These are phyloP conservation scores for Copsychus sechellarum DNA, from an alignment of 2,113 vertebrate genomes.

Conservation along the genomic window DNA sequence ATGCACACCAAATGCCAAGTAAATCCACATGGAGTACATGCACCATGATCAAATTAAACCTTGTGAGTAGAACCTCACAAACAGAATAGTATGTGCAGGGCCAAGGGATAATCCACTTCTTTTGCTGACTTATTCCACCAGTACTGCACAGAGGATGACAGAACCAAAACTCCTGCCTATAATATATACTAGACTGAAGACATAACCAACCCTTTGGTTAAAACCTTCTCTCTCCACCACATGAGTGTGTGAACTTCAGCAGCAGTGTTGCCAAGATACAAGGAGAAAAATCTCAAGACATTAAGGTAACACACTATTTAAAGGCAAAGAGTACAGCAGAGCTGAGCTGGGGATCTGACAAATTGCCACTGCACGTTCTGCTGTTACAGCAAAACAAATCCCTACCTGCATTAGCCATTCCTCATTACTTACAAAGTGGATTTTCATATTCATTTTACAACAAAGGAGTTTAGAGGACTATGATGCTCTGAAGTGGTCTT, in stretches of 20 bases:
- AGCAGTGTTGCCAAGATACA: conserved; percentile 52
- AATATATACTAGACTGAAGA: not conserved
- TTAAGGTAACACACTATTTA: conserved; percentile 30
- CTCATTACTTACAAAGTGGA: conserved; percentile 33
- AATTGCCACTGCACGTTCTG: conserved; percentile 39
- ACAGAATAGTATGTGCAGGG: not conserved
- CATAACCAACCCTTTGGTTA: not conserved
- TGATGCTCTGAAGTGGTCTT: conserved; percentile 49
- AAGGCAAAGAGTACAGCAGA: conserved; percentile 33
- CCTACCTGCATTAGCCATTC: conserved; percentile 43
- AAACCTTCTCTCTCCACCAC: not conserved
- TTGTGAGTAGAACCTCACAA: not conserved
- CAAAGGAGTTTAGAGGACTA: conserved; percentile 24
- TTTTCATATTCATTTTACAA: conserved; percentile 57
- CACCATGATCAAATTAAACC: not conserved
- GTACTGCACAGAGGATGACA: not conserved
- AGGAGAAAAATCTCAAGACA: conserved; percentile 34
- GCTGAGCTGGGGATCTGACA: conserved; percentile 7
- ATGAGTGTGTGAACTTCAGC: not conserved
- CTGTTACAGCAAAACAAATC: conserved; percentile 56
- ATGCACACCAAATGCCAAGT: not conserved
- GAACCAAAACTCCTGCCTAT: not conserved
- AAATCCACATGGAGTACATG: not conserved
- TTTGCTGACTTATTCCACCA: not conserved
- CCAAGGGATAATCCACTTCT: not conserved